These are phyloP conservation scores for Camponotus vicinus DNA, from an alignment of 1,140 invertebrate genomes.

Conservation along the genomic window DNA sequence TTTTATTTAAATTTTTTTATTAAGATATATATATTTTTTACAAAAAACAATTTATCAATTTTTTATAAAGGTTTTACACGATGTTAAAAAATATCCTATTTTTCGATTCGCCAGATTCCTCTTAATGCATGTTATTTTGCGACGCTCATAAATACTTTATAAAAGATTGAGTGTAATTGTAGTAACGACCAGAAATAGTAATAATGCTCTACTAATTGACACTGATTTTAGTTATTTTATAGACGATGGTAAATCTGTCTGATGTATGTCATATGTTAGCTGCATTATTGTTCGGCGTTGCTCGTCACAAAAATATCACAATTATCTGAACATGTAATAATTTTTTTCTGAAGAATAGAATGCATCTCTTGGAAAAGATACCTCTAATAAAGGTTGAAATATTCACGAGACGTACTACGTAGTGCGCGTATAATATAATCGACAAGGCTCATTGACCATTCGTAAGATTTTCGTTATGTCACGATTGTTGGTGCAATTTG, in stretches of 20 bases:
- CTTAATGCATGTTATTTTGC: too few species aligned
- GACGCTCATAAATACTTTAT: too few species aligned
- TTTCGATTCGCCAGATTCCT: too few species aligned
- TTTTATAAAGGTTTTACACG: too few species aligned
- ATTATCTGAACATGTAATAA: not conserved
- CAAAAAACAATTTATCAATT: too few species aligned
- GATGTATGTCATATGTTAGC: not conserved
- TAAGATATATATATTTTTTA: too few species aligned
- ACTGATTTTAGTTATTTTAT: not conserved
- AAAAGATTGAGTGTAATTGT: too few species aligned
- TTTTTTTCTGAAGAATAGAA: not conserved
- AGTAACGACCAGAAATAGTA: not conserved
- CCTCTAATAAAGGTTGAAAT: not conserved
- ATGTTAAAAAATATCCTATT: too few species aligned
- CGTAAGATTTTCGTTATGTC: conserved; percentile 4
- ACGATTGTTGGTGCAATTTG: not conserved
- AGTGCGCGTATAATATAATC: not conserved
- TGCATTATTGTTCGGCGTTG: not conserved
- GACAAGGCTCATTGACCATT: conserved; percentile 15
- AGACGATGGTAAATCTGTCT: not conserved
- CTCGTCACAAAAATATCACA: not conserved
- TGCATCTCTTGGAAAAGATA: not conserved
- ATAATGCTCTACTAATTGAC: not conserved
- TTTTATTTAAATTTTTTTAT: too few species aligned
- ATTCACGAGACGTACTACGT: not conserved